Evolutionary conservation across 2,113 vertebrate species (phyloP), one percentile per base, ranked within the genome.

Genomic region (Cinclus cinclus): DNA sequence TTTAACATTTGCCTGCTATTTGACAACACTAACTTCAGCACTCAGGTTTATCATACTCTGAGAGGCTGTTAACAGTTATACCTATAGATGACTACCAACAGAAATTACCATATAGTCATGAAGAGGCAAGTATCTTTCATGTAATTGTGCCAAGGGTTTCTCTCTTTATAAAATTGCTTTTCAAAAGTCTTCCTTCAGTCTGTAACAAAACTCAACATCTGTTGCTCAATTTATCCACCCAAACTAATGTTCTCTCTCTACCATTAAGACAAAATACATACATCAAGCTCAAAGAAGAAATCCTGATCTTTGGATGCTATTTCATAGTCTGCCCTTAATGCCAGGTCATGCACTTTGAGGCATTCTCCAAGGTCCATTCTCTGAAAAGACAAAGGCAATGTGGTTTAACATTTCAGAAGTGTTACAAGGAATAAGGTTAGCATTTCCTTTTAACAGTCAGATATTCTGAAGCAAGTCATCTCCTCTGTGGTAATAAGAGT

Each of bases 301-400:
- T 99, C 99, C 94, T 99, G 99, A 94, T 99, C 98, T 97, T 99
- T 99, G 68, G 99, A 99, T 77, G 99, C 99, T 81, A 99, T 99
- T 98, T 99, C 99, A 89, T 98, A 99, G 97, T 99, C 99, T 64
- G 99, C 99, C 97, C 99, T 98, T 88, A 99, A 97, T 24, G 99
- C 99, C 97, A 99, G 97, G 97, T 99, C 99, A 74, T 99, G 99
- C 67, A 99, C 99, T 97, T 99, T 99, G 91, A 99, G 97, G 95
- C 99, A 99, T 96, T 99, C 99, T 95, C 99, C 99, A 96, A 99
- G 98, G 97, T 99, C 99, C 99, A 99, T 99, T 95, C 99, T 98
- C 99, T 99, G 95, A 49, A 95, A 81, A 73, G 13, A 89, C 31
- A 95, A 64, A 91, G 13, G 21, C n/a, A 58, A 80, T 59, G n/a